Conservation (phyloP, 2,888 invertebrate species). For the Hyppa rectilinea region DNA sequence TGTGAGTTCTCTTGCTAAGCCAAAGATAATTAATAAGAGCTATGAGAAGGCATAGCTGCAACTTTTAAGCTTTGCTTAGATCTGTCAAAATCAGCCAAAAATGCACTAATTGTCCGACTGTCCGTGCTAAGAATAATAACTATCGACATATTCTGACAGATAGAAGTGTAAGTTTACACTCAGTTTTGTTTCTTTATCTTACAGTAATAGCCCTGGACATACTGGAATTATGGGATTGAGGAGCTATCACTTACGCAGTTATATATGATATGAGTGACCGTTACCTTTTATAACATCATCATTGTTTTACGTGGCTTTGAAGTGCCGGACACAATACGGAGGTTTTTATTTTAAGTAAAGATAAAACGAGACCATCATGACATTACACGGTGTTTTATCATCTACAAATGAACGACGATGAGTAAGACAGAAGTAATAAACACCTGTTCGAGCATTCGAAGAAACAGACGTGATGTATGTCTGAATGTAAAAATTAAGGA, state of each 20-base stretch:
- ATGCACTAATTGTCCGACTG: not conserved
- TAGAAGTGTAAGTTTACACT: not conserved
- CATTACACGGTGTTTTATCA: conserved; percentile 1
- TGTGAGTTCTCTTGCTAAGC: not conserved
- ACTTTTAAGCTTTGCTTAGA: not conserved
- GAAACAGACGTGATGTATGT: conserved; percentile 12
- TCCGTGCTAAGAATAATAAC: not conserved
- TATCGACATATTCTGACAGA: not conserved
- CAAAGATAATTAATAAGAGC: not conserved
- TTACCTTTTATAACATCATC: conserved; percentile 7
- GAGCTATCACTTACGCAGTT: not conserved
- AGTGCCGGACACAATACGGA: conserved; percentile 16
- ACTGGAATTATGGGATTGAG: not conserved
- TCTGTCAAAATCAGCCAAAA: not conserved
- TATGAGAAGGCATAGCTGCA: not conserved
- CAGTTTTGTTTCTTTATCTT: not conserved
- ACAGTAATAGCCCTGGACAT: not conserved
- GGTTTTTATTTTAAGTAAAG: conserved; percentile 4
- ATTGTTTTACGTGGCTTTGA: not conserved
- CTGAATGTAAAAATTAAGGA: not conserved
- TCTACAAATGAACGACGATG: conserved; percentile 12
- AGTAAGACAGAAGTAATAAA: conserved; percentile 37
- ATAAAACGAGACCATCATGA: conserved; percentile 11
- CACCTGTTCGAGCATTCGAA: conserved; percentile 17
- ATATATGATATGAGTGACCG: not conserved